Conservation (phyloP, 2,113 vertebrate species). For the Australoheros scitulus region DNA sequence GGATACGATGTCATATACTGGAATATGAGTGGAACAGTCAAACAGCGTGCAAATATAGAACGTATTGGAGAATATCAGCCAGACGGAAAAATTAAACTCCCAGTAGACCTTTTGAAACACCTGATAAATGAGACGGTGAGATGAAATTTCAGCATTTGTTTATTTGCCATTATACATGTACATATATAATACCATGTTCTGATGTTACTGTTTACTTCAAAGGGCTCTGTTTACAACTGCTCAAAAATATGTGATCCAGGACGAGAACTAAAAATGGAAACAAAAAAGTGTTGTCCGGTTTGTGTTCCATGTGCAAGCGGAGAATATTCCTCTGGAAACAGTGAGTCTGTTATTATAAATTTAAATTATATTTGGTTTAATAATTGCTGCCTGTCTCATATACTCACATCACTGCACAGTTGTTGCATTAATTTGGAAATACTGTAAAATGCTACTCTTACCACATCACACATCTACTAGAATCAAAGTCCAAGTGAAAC, state of each 20-base stretch:
- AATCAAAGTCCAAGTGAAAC: too few species aligned
- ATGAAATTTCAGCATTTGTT: background rate
- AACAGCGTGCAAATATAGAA: background rate
- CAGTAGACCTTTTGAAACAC: background rate
- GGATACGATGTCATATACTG: conserved; percentile 64
- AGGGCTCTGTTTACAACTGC: conserved; percentile 47
- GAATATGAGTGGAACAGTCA: conserved; percentile 1
- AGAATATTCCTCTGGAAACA: conserved; percentile 23
- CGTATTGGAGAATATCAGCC: conserved; percentile 59
- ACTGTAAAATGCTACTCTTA: too few species aligned
- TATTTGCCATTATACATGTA: background rate
- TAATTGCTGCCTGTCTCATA: too few species aligned
- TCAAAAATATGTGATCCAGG: conserved; percentile 57
- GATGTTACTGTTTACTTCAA: background rate
- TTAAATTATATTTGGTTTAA: too few species aligned
- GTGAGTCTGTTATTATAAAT: conserved; percentile 24
- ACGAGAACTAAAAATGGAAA: background rate
- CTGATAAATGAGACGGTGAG: conserved; percentile 24
- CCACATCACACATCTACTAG: too few species aligned
- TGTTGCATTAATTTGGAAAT: too few species aligned
- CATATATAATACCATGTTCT: background rate
- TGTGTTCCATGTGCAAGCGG: conserved; percentile 40
- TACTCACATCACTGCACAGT: too few species aligned
- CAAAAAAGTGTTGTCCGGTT: conserved; percentile 22
- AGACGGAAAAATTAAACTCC: background rate